These are phyloP conservation scores for Chloroceryle amazona DNA, from an alignment of 2,797 vertebrate genomes.

Conservation along the genomic window DNA sequence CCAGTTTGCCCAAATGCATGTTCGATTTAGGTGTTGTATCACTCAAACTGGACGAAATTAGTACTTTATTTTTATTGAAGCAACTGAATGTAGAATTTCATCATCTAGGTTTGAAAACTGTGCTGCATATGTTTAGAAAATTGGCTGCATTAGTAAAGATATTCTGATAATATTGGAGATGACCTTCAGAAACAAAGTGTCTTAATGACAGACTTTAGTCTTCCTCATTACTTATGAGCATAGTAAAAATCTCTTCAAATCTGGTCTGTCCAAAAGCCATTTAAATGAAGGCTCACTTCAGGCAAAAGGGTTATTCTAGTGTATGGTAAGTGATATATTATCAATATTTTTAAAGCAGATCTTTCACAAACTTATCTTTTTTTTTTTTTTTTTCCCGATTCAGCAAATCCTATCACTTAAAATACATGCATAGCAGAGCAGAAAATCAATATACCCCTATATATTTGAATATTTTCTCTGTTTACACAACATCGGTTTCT, in stretches of 20 bases:
- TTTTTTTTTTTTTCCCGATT: background rate
- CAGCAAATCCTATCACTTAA: background rate
- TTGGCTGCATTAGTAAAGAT: background rate
- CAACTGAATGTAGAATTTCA: background rate
- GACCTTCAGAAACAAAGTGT: background rate
- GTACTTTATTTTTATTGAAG: background rate
- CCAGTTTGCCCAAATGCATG: background rate
- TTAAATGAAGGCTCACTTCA: background rate
- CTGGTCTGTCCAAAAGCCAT: background rate
- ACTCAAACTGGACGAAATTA: background rate
- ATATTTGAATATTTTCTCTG: background rate
- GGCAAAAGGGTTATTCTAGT: background rate
- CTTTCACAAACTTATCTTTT: background rate
- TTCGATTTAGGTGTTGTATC: background rate
- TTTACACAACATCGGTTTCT: background rate
- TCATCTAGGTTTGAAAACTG: background rate
- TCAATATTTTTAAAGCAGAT: background rate
- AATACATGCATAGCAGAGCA: background rate
- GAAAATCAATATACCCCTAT: background rate
- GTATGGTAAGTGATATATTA: background rate
- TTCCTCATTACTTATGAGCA: background rate
- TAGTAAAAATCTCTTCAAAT: background rate
- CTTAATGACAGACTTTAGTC: background rate
- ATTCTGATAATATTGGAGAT: background rate
- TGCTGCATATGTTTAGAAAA: background rate